Evolutionary conservation across 2,797 vertebrate species (phyloP).

Genomic region (Spheniscus humboldti): DNA sequence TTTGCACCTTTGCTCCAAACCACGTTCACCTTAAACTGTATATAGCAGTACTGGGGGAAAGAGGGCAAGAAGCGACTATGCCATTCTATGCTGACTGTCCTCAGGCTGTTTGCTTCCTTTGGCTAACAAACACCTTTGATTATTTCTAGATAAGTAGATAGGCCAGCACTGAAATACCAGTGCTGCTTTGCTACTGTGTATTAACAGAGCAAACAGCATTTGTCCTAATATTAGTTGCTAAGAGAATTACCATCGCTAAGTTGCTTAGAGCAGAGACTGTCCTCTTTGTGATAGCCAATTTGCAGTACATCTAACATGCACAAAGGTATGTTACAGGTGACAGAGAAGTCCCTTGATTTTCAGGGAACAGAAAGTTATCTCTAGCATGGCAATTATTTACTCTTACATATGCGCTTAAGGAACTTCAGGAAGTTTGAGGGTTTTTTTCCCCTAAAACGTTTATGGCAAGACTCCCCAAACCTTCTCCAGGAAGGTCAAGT

Average conservation of each 20-base stretch:
- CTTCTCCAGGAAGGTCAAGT: not conserved
- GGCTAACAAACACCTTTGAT: not conserved
- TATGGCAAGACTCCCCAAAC: not conserved
- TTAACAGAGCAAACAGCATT: constrained; percentile 11
- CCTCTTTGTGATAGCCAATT: not conserved
- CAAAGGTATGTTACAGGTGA: not conserved
- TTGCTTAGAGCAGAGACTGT: constrained; percentile 6
- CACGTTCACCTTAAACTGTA: not conserved
- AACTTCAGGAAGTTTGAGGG: not conserved
- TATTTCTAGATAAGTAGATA: not conserved
- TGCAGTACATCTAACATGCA: not conserved
- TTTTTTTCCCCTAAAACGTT: accelerated
- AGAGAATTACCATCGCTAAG: constrained; percentile 38
- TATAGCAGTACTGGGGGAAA: not conserved
- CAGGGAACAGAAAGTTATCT: not conserved
- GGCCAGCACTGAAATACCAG: constrained; percentile 26
- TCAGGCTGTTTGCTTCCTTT: not conserved
- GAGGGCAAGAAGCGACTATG: not conserved
- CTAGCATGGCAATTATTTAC: not conserved
- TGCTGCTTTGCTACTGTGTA: not conserved
- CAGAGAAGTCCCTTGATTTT: not conserved
- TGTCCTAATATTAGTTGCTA: not conserved
- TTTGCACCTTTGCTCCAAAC: not conserved
- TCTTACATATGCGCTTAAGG: not conserved
- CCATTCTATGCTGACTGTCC: not conserved